These are phyloP conservation scores for Pseudanteris insignis DNA, from an alignment of 2,888 invertebrate genomes.

Conservation along the genomic window DNA sequence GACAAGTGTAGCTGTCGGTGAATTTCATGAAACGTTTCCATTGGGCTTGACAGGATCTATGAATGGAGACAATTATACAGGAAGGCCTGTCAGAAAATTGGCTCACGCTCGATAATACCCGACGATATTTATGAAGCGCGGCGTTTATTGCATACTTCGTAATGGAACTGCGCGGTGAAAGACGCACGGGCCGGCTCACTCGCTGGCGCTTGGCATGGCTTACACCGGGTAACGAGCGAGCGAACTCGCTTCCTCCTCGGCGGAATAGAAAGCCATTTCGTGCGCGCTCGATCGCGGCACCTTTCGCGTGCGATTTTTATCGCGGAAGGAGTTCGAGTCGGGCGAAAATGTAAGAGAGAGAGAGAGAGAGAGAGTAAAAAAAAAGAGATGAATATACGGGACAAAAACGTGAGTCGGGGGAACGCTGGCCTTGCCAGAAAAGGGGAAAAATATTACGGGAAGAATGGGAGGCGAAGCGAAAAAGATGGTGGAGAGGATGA, in stretches of 20 bases:
- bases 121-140: slow-evolving; percentile 23
- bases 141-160: slow-evolving; percentile 8
- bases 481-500: not conserved
- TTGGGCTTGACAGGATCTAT: too few species aligned
- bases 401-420: slow-evolving; percentile 7
- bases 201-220: slow-evolving; percentile 1
- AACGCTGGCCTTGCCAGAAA: not conserved
- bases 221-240: slow-evolving; percentile 21
- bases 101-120: slow-evolving; percentile 10
- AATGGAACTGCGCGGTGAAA: slow-evolving; percentile 15
- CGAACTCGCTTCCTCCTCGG: slow-evolving; percentile 7
- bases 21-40: too few species aligned
- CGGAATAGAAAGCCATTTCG: slow-evolving; percentile 37
- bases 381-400: slow-evolving; percentile 1
- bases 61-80: too few species aligned
- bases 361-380: too few species aligned
- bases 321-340: slow-evolving; percentile 21
- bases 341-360: slow-evolving; percentile 4
- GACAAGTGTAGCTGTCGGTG: too few species aligned
- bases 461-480: too few species aligned
- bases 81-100: too few species aligned
- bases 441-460: too few species aligned
- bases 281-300: slow-evolving; percentile 24
- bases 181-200: slow-evolving; percentile 10
- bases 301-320: slow-evolving; percentile 34